A percentile compares a stretch with the other conserved stretches of the same genome.
Conservation (phyloP, 1,140 invertebrate species). For the Brachionus calyciflorus region DNA sequence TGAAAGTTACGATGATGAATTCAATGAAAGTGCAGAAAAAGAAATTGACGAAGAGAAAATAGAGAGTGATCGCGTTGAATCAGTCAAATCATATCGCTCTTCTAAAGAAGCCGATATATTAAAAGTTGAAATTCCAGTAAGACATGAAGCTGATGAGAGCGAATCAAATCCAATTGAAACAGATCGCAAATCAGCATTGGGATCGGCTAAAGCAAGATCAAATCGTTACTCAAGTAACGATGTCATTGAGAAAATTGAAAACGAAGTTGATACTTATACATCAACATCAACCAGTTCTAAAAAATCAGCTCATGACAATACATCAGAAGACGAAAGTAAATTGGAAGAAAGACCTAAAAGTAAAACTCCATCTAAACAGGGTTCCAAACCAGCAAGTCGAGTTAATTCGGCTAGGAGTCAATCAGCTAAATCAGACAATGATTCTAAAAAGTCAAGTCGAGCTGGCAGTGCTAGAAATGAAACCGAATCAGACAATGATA, state of each 20-base stretch:
- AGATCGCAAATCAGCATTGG: neutral
- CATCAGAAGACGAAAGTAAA: conserved; percentile 33
- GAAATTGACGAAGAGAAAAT: neutral
- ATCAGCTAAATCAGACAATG: neutral
- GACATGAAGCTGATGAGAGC: neutral
- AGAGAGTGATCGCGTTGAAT: neutral
- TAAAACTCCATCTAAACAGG: neutral
- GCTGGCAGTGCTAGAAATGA: too few relatives aligned
- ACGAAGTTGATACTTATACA: neutral
- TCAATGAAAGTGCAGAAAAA: neutral
- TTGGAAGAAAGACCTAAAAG: neutral
- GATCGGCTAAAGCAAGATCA: neutral
- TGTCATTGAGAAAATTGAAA: conserved; percentile 2
- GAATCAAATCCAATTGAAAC: neutral
- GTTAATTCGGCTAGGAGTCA: neutral
- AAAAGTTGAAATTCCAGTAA: neutral
- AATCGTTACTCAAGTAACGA: conserved; percentile 11
- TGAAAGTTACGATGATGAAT: conserved; percentile 1
- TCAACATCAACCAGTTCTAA: neutral
- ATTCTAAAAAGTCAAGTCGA: too few relatives aligned
- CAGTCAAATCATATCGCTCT: neutral
- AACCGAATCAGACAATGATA: too few relatives aligned
- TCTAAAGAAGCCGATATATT: neutral
- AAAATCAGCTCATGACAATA: neutral
- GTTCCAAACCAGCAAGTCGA: neutral